Evolutionary conservation across 2,888 invertebrate genomes (phyloP), one percentile per base, ranked within the genome.

Genomic region (Eucera pruinosa): DNA sequence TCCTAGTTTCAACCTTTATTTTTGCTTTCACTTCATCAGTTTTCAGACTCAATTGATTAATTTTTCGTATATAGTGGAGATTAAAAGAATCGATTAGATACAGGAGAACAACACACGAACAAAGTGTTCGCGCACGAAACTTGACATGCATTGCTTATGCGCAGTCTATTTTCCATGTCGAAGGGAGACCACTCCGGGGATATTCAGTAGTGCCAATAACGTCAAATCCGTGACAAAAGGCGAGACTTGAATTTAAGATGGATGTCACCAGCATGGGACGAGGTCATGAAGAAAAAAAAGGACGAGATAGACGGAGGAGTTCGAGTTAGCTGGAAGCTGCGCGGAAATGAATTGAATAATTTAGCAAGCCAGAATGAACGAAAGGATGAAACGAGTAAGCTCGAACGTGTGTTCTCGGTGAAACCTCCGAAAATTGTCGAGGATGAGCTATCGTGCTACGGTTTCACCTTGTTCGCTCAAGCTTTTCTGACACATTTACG

Each of bases 321-420:
- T 80, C 62, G 72, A 78, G 79, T 80, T 84, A 79, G 82, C 80
- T 70, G 81, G 76, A 57, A 57, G 67, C 64, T 50, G 61, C 72
- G 69, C 54, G 76, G 81, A 81, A 85, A 87, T 83, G 86, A 87
- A 87, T 87, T 86, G 84, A 87, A 87, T 87, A 87, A 87, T 87
- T 87, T 84, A 86, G 64, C 70, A 58, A 65, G 78, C 47, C 60
- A 45, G n/a, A n/a, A n/a, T n/a, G 78, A 70, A 64, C 78, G 76
- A 80, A 81, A 69, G 75, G 77, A 82, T 80, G 85, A 80, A 81
- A 75, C 78, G 78, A 74, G 76, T 76, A 70, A 83, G 78, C 80
- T 76, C 57, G 73, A 79, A 80, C 75, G 64, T 78, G 78, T 71
- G 78, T 83, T 78, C 66, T 43, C 41, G 55, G 62, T 41, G 58